Base-by-base conservation (phyloP, 2,797 vertebrate genomes). In the Calcarius lapponicus region DNA sequence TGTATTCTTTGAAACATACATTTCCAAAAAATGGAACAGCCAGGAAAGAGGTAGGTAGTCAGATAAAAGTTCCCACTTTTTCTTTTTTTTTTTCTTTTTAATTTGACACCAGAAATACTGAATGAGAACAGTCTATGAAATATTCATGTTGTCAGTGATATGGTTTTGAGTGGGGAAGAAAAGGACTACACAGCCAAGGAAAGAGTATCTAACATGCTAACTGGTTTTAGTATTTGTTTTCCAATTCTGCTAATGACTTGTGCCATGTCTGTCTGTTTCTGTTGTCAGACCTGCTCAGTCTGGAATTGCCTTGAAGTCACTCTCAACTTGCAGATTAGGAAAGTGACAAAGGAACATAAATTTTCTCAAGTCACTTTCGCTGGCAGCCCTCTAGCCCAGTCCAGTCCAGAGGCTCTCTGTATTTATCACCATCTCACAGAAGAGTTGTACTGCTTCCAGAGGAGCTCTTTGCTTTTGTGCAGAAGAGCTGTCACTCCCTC, bases 141-240 rank as follows among this genome's bases (percentile, higher is more conserved):
- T 64, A 60, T 45, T 61, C 6, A 9, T 69, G 28, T 29, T 21
- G 38, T 57, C 38, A 28, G 5, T 60, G 50, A 43, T 19, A 31
- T 13, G 13, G 10, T 29, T 91, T 84, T 51, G 26, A 2, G 34
- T 42, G 26, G 21, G 25, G 36, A 94, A 82, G 36, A 81, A 83
- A 54, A 73, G 9, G 9, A 71, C 29, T 69, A 54, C 24, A 26
- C 31, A 26, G 31, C 9, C 28, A 72, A 88, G 88, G 89, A 74
- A 84, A 43, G 14, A 2, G n/a, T 95, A 93, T 81, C 85, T 92
- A 79, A 79, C 20, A 28, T 8, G 31, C 9, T 86, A 12, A 78
- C 66, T 86, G 22, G 3, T 32, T 87, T 82, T 81, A 73, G 56
- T 69, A 84, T 75, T 83, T 90, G 13, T 75, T 97, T 93, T 92